These are phyloP conservation scores for Ia io DNA, from an alignment of 2,113 vertebrate genomes.

Conservation along the genomic window DNA sequence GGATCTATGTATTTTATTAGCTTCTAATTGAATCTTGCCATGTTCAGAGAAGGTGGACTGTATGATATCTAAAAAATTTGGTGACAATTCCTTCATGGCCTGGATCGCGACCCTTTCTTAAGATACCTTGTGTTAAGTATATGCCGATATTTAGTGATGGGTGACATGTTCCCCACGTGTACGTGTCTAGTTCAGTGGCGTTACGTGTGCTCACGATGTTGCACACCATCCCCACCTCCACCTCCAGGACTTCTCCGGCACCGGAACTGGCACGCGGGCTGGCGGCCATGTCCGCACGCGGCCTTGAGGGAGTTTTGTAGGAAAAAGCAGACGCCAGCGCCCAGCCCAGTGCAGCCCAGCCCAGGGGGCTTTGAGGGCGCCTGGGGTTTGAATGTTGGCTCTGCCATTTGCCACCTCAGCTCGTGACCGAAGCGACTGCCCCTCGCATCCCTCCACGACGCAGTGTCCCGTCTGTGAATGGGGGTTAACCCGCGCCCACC, in stretches of 20 bases:
- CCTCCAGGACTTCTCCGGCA: not conserved
- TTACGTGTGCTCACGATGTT: fast-evolving
- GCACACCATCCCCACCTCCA: not conserved
- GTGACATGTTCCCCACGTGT: too few relatives aligned
- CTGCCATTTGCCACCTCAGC: not conserved
- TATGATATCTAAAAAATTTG: not conserved
- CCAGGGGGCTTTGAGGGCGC: not conserved
- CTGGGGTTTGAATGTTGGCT: not conserved
- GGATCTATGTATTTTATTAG: not conserved
- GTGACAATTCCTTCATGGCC: not conserved
- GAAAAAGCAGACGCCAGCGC: not conserved
- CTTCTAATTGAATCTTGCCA: not conserved
- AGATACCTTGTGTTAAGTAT: not conserved
- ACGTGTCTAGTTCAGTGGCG: not conserved
- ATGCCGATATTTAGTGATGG: not conserved
- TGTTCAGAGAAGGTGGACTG: not conserved
- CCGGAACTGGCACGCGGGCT: not conserved
- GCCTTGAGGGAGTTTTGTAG: not conserved
- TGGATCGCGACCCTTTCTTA: not conserved
- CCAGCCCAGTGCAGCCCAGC: not conserved
- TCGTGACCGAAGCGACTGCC: fast-evolving
- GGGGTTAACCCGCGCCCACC: not conserved
- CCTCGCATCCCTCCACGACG: fast-evolving
- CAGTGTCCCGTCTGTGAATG: not conserved
- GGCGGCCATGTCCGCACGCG: not conserved